phyloP scores from a whole-genome alignment of 2,113 vertebrate genomes.

The Eulemur macaco region DNA sequence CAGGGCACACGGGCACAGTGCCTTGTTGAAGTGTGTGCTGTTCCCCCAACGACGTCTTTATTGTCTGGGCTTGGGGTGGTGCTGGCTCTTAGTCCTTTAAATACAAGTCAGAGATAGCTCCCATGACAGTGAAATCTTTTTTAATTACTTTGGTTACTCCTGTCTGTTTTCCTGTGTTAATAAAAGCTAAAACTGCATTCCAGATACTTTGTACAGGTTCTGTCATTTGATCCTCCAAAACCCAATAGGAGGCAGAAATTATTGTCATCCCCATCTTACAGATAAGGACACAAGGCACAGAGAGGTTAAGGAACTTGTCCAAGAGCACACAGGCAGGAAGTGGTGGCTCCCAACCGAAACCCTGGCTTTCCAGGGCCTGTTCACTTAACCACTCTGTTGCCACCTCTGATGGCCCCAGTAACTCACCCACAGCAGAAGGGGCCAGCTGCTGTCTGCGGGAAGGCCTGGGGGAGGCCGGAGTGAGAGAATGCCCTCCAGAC shows the following conservation, averaged over 20 bases:
- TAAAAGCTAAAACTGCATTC: neutral
- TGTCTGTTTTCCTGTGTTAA: neutral
- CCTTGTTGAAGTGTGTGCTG: fast-evolving
- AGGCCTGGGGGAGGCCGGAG: neutral
- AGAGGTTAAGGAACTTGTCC: neutral
- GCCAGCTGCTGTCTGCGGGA: neutral
- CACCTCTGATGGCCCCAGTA: fast-evolving
- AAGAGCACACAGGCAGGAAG: neutral
- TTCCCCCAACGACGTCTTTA: fast-evolving
- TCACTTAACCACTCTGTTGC: neutral
- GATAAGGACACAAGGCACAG: neutral
- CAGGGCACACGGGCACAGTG: fast-evolving
- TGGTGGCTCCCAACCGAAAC: fast-evolving
- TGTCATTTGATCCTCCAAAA: neutral
- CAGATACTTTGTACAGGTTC: neutral
- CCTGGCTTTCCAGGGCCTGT: neutral
- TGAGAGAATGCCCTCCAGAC: neutral
- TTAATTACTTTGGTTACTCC: fast-evolving
- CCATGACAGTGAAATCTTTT: neutral
- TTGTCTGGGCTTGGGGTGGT: neutral
- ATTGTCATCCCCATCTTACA: too few relatives aligned
- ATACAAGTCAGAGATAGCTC: neutral
- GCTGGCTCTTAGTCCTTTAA: neutral
- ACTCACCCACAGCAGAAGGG: neutral
- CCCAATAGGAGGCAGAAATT: neutral